Evolutionary conservation across 2,888 invertebrate species (phyloP), one percentile per base, ranked within the genome.

Genomic region (Orchestes rusci): DNA sequence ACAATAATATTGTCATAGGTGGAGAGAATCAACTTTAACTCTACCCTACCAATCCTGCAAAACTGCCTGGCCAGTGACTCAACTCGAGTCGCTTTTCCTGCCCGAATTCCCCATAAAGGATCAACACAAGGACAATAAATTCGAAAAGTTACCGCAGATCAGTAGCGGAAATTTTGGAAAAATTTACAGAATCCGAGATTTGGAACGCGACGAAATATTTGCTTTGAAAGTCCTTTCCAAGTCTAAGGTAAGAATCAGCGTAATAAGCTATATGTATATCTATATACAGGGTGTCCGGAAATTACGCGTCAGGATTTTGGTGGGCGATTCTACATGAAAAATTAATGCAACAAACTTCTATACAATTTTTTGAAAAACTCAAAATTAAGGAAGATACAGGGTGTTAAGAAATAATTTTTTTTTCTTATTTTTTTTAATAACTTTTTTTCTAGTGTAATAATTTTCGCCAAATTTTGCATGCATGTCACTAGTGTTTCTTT

Each of bases 151-250:
- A 38, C 76, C 82, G 53, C 77, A 82, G 48, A 80, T 94, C 62
- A 84, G 90, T n/a, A 80, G 80, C 61, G 94, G 95, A 50, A 86
- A 92, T 15, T 95, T 90, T 69, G 92, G 94, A 16, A 81, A 84
- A 68, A 94, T 95, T 3, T 85, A 85, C 59, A 84, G 84, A 74
- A 90, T 87, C 10, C 70, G 73, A 52, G 77, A 80, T 62, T 73
- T 76, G 42, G 75, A 77, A 55, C 76, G 77, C 45, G 71, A 75
- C 48, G 73, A 79, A 58, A 68, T 78, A 51, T 91, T 82, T 71
- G 94, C 94, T 39, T 73, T 94, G 55, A 95, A 95, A 77, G 82
- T 88, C 46, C 74, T 89, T 13, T 80, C 79, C 52, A 89, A 89
- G 70, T 77, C 83, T 33, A 82, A 82, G 77, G 84, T 84, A 60